Conservation (phyloP, 2,888 invertebrate genomes). For the Nemurella pictetii region DNA sequence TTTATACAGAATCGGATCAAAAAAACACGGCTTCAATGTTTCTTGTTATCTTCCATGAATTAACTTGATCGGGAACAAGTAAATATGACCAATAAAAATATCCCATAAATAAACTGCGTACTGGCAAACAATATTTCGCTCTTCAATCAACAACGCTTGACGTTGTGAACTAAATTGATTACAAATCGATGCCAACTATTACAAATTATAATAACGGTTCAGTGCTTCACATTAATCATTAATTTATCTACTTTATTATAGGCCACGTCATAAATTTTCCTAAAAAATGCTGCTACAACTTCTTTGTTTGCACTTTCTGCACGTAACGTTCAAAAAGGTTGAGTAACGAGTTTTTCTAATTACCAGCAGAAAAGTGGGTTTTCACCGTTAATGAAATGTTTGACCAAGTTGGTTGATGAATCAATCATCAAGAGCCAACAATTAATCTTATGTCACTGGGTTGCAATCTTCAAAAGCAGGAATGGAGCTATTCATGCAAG, state of each 20-base stretch:
- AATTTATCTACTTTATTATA: not conserved
- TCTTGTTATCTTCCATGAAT: not conserved
- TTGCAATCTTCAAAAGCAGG: not conserved
- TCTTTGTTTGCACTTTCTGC: not conserved
- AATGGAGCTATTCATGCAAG: not conserved
- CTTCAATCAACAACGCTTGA: not conserved
- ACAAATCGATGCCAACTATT: not conserved
- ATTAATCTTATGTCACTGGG: constrained; percentile 20
- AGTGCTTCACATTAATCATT: not conserved
- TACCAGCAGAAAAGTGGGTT: not conserved
- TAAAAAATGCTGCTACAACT: not conserved
- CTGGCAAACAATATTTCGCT: not conserved
- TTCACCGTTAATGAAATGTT: constrained; percentile 10
- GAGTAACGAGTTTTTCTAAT: not conserved
- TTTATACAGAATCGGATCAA: not conserved
- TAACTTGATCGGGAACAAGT: not conserved
- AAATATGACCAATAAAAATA: not conserved
- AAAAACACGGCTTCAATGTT: not conserved
- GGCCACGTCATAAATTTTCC: not conserved
- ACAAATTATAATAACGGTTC: not conserved
- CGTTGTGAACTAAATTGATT: not conserved
- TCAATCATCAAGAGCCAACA: not conserved
- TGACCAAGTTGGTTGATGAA: not conserved
- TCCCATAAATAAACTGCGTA: not conserved
- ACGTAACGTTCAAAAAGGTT: not conserved